phyloP scores from a whole-genome alignment of 2,113 vertebrate species.

The Oncorhynchus masou region DNA sequence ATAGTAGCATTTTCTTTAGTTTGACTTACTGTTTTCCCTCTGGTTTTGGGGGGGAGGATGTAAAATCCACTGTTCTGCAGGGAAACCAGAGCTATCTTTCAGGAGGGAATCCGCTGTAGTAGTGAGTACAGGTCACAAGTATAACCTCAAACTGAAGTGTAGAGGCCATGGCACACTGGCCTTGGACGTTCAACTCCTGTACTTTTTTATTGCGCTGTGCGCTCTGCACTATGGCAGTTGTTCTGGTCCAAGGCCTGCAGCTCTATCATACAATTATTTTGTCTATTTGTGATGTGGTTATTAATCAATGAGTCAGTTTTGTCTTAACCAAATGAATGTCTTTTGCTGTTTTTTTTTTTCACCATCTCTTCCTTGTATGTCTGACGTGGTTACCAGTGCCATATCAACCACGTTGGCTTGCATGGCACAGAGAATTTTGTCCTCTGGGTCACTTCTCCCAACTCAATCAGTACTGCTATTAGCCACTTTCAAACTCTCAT shows the following conservation, averaged over 20 bases:
- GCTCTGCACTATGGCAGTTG: constrained; percentile 78
- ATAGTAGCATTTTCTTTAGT: constrained; percentile 49
- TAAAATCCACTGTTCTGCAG: constrained; percentile 69
- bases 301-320: constrained; percentile 50
- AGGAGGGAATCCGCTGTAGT: constrained; percentile 55
- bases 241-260: constrained; percentile 47
- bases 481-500: constrained; percentile 15
- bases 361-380: background rate
- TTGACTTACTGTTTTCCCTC: constrained; percentile 15
- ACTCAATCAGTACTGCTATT: constrained; percentile 44
- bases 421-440: constrained; percentile 27
- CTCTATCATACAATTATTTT: constrained; percentile 66
- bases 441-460: constrained; percentile 17
- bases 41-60: constrained; percentile 46
- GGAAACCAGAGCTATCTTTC: constrained; percentile 55
- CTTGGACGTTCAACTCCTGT: constrained; percentile 63
- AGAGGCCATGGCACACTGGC: constrained; percentile 65
- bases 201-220: constrained; percentile 75
- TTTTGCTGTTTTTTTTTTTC: constrained; percentile 24
- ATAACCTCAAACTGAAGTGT: constrained; percentile 60
- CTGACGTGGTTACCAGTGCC: constrained; percentile 49
- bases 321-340: constrained; percentile 67
- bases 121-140: constrained; percentile 52
- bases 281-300: constrained; percentile 58
- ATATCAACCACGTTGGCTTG: constrained; percentile 35